Evolutionary conservation across 2,888 invertebrate species (phyloP), one percentile per base, ranked within the genome.

Genomic region (Orchesella flavescens): DNA sequence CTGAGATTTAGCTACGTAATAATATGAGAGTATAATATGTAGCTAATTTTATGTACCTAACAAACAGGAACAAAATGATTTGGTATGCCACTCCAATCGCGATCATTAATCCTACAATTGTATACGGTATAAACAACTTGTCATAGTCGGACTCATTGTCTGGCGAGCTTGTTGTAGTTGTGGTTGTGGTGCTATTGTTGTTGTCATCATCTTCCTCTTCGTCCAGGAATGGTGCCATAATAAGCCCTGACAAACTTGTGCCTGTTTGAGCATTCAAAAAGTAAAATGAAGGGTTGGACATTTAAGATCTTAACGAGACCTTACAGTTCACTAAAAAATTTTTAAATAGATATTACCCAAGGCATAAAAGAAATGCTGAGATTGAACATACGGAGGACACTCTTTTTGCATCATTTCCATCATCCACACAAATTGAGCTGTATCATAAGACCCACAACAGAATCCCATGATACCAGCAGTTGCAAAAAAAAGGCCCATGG

Each of bases 341-440:
- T 34, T 34, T 34, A n/a, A n/a, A n/a, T 34, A 34, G 34, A 34
- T 4, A 34, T 34, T 34, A 34, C 34, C 84, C 0, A 84, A 12
- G 0, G 84, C 84, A 55, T 81, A 84, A 46, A 65, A 76, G 72
- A 84, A 84, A 71, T 87, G 86, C 55, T 87, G 86, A 23, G 61
- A 21, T 65, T 85, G 85, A 17, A 87, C 75, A 53, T 86, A 86
- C 0, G 84, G 74, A 9, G 84, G 85, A 55, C 85, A 79, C 12
- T 87, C 59, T 12, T 71, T 69, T 63, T 85, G 79, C 83, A 86
- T 84, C 78, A 87, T 84, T 78, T 87, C 86, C 59, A 87, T 82
- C 43, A 86, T 86, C 86, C 87, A 87, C 0, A 86, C 86, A 23
- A 87, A 77, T 68, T 86, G 85, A 21, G 84, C 85, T 10, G 84